Percentiles rank a stretch among this genome's conserved stretches.
Conservation (phyloP, 1,140 invertebrate species). For the Formica selysi region DNA sequence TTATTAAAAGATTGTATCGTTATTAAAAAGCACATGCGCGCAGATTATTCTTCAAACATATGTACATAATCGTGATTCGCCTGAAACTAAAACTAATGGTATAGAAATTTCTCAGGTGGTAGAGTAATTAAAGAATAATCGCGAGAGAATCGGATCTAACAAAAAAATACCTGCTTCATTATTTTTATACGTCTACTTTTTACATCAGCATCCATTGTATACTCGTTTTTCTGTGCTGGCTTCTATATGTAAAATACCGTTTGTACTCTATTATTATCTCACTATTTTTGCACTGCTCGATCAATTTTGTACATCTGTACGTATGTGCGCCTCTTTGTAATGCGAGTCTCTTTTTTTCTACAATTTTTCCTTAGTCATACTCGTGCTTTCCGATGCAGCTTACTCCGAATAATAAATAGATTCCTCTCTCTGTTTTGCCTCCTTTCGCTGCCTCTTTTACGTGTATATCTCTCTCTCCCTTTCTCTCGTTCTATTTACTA, state of each 20-base stretch:
- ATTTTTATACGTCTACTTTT: not conserved
- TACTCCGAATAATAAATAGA: slow-evolving; percentile 54
- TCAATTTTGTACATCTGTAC: not conserved
- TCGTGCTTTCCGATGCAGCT: slow-evolving; percentile 4
- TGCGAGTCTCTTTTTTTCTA: not conserved
- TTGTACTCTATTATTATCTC: not conserved
- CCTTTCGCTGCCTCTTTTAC: slow-evolving; percentile 38
- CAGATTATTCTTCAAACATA: not conserved
- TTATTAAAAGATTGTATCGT: not conserved
- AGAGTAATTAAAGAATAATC: not conserved
- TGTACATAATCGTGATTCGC: too few relatives aligned
- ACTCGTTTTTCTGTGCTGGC: not conserved
- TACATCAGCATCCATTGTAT: not conserved
- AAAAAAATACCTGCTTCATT: not conserved
- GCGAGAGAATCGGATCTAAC: not conserved
- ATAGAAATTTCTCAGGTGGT: too few relatives aligned
- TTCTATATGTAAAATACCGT: not conserved
- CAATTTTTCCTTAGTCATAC: slow-evolving; percentile 31
- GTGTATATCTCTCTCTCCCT: slow-evolving; percentile 14
- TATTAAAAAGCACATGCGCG: not conserved
- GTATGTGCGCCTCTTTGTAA: too few relatives aligned
- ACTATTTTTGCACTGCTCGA: not conserved
- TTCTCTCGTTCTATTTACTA: slow-evolving; percentile 45
- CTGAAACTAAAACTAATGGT: too few relatives aligned
- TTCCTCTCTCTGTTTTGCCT: slow-evolving; percentile 31